Base-by-base conservation (phyloP, 2,113 vertebrate species). In the Aramus guarauna region DNA sequence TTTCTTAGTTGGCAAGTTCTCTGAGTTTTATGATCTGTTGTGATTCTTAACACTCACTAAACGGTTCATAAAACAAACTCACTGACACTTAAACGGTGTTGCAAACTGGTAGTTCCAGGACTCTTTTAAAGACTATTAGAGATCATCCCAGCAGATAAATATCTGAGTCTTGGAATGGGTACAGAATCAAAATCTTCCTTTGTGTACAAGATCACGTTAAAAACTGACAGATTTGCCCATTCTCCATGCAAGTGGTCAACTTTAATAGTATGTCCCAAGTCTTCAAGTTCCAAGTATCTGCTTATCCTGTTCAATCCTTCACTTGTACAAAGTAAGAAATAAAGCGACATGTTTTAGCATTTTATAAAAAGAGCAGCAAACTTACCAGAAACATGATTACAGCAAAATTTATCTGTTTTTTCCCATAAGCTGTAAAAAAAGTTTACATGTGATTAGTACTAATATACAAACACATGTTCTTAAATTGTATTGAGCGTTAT, bases 311-410 rank as follows among this genome's bases (percentile, higher is more conserved):
- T 74, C 19, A 17, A 3, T 90, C 27, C 22, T 80, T 36, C 36
- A 50, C 5, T 79, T 58, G 50, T 0, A 71, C 8, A 37, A 74
- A 21, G 24, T 39, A 63, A 85, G 12, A 87, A 93, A 67, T n/a
- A 79, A 93, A 79, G 37, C 17, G 56, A 52, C 12, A 26, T 34
- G 41, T 53, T 78, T 85, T 58, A 85, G 39, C 39, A 39, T 78
- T 76, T 88, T 83, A 58, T 67, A 48, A 72, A 94, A 92, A 88
- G 59, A 78, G 52, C 36, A 85, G 55, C 23, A 86, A 94, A 98
- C 99, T n/a, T 97, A 99, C 99, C 98, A 97, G 96, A 98, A 99
- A 99, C 85, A 98, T 95, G 89, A 98, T 90, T 30, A 99, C 95
- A 63, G 99, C 98, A 97, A 98, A 98, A 95, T 98, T 97, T 56